Evolutionary conservation across 2,113 vertebrate species (phyloP).

Genomic region (Neoarius graeffei): DNA sequence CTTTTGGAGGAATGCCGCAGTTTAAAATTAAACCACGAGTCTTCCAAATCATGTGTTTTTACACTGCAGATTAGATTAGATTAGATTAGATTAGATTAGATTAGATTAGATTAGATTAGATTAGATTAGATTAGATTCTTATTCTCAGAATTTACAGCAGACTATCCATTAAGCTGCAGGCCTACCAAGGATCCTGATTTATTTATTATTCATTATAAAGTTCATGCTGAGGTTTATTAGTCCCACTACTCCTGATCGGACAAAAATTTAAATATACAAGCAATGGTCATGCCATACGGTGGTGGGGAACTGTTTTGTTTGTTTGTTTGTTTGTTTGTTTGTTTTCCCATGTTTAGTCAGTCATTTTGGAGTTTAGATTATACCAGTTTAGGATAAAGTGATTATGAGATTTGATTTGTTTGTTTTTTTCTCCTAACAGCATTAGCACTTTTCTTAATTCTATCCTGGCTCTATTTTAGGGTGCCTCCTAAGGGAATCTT

Average conservation of each 20-base stretch:
- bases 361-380: background rate
- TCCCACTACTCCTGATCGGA: background rate
- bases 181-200: background rate
- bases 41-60: background rate
- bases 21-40: constrained; percentile 28
- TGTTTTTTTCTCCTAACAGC: background rate
- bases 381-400: background rate
- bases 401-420: background rate
- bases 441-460: constrained; percentile 31
- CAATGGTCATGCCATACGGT: background rate
- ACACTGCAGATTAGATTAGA: background rate
- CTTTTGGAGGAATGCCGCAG: constrained; percentile 46
- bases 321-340: too few species aligned
- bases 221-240: constrained; percentile 33
- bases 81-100: too few species aligned
- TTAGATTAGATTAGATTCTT: too few species aligned
- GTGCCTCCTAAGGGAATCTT: constrained; percentile 48
- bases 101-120: too few species aligned
- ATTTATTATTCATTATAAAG: constrained; percentile 38
- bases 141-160: background rate
- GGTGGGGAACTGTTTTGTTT: background rate
- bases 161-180: background rate
- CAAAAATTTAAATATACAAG: background rate
- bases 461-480: constrained; percentile 53
- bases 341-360: background rate